These are phyloP conservation scores for Clitarchus hookeri DNA, from an alignment of 2,888 invertebrate species.

Conservation along the genomic window DNA sequence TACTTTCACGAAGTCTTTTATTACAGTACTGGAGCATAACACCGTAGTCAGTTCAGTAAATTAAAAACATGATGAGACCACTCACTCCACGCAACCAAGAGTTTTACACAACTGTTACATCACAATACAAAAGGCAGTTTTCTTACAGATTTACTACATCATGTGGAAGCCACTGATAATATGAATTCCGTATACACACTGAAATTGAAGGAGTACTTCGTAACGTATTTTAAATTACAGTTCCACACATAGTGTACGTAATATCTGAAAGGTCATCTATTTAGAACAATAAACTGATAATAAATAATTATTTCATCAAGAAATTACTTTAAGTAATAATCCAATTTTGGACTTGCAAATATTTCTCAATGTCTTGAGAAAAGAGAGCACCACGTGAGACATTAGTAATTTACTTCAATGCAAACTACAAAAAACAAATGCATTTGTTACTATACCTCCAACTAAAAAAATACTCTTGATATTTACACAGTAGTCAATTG, in stretches of 20 bases:
- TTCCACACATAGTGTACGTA: constrained; percentile 1
- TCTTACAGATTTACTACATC: not conserved
- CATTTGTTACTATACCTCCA: not conserved
- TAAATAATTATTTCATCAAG: constrained; percentile 4
- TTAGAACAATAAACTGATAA: constrained; percentile 10
- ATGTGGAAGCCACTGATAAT: not conserved
- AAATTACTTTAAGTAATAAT: constrained; percentile 3
- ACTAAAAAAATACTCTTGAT: constrained; percentile 6
- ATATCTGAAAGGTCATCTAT: constrained; percentile 9
- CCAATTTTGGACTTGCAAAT: constrained; percentile 7
- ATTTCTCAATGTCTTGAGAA: constrained; percentile 14
- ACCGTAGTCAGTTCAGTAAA: not conserved
- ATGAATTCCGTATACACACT: not conserved
- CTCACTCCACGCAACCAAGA: not conserved
- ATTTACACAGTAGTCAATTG: not conserved
- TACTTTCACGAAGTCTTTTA: not conserved
- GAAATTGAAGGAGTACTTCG: not conserved
- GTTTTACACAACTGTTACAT: not conserved
- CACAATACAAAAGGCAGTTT: not conserved
- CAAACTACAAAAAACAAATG: not conserved
- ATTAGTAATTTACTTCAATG: not conserved
- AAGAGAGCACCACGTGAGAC: not conserved
- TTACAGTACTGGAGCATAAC: not conserved
- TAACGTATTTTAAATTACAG: not conserved
- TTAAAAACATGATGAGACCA: not conserved